These are phyloP conservation scores for Mimas tiliae DNA, from an alignment of 2,888 invertebrate species.

Conservation along the genomic window DNA sequence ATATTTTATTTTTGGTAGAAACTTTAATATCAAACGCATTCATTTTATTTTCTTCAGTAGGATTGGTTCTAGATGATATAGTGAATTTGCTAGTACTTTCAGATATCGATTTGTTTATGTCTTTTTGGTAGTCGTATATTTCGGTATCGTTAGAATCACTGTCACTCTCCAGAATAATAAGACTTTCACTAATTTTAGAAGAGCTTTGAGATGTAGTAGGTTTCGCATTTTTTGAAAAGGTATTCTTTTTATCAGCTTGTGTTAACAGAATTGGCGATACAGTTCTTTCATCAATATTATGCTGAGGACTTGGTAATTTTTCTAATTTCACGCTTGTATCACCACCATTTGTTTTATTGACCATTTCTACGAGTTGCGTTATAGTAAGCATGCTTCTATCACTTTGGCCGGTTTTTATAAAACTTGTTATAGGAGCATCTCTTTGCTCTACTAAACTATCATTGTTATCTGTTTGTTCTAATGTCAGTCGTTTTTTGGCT, in stretches of 20 bases:
- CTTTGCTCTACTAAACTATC: constrained; percentile 35
- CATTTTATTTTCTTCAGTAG: constrained; percentile 24
- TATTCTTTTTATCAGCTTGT: constrained; percentile 61
- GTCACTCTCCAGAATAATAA: constrained; percentile 72
- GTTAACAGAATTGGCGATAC: constrained; percentile 70
- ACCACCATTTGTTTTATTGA: constrained; percentile 60
- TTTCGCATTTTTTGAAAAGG: constrained; percentile 28
- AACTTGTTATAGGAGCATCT: constrained; percentile 35
- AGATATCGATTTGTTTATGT: constrained; percentile 32
- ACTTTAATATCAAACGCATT: constrained; percentile 31
- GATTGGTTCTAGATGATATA: constrained; percentile 21
- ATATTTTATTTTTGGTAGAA: constrained; percentile 32
- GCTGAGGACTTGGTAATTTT: constrained; percentile 26
- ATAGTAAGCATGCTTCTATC: constrained; percentile 75
- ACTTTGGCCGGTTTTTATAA: constrained; percentile 38
- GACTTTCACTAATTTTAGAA: constrained; percentile 47
- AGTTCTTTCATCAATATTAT: constrained; percentile 51
- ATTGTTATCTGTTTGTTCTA: constrained; percentile 42
- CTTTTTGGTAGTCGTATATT: constrained; percentile 48
- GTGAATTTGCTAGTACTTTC: constrained; percentile 30
- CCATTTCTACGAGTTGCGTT: constrained; percentile 76
- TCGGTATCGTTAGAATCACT: constrained; percentile 64
- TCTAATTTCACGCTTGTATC: constrained; percentile 37
- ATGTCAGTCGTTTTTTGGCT: constrained; percentile 49
- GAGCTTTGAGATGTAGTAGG: constrained; percentile 33